Percentiles rank a stretch among this genome's conserved stretches.
These are phyloP conservation scores for Limonius californicus DNA, from an alignment of 1,140 invertebrate species.

Conservation along the genomic window DNA sequence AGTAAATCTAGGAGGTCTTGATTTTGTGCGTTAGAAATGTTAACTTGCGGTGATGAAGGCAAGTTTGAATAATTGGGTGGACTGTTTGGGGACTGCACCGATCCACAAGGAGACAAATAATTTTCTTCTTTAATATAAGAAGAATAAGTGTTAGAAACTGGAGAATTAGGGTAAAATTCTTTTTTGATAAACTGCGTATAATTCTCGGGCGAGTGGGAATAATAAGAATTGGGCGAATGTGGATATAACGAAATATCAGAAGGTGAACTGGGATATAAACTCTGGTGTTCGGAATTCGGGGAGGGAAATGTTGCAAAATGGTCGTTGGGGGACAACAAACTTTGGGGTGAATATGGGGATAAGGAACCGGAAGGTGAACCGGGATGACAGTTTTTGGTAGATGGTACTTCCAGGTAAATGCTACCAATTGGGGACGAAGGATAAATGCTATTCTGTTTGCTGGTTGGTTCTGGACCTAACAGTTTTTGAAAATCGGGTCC, in stretches of 20 bases:
- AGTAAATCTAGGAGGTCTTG: constrained; percentile 29
- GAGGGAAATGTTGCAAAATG: constrained; percentile 29
- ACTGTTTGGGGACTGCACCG: constrained; percentile 29
- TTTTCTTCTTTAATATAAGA: constrained; percentile 49
- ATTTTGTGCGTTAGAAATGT: constrained; percentile 17
- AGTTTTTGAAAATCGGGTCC: constrained; percentile 42
- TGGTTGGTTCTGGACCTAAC: constrained; percentile 32
- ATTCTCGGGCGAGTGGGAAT: constrained; percentile 36
- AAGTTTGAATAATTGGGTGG: constrained; percentile 29
- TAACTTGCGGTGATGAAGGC: constrained; percentile 31
- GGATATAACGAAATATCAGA: constrained; percentile 41
- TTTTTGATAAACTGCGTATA: constrained; percentile 38
- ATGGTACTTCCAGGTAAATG: constrained; percentile 43
- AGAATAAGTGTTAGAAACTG: background rate
- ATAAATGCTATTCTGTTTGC: constrained; percentile 8
- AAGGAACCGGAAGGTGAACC: constrained; percentile 31
- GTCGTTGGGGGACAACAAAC: constrained; percentile 40
- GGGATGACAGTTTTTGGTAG: constrained; percentile 19
- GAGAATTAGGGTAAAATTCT: constrained; percentile 31
- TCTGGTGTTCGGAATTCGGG: constrained; percentile 29
- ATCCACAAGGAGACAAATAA: constrained; percentile 26
- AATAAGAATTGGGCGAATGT: constrained; percentile 36
- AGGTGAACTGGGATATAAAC: constrained; percentile 43
- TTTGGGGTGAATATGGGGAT: constrained; percentile 39
- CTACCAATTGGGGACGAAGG: constrained; percentile 25